A percentile compares a stretch with the other conserved stretches of the same genome.
These are phyloP conservation scores for Acleris emargana DNA, from an alignment of 2,888 invertebrate genomes.

Conservation along the genomic window DNA sequence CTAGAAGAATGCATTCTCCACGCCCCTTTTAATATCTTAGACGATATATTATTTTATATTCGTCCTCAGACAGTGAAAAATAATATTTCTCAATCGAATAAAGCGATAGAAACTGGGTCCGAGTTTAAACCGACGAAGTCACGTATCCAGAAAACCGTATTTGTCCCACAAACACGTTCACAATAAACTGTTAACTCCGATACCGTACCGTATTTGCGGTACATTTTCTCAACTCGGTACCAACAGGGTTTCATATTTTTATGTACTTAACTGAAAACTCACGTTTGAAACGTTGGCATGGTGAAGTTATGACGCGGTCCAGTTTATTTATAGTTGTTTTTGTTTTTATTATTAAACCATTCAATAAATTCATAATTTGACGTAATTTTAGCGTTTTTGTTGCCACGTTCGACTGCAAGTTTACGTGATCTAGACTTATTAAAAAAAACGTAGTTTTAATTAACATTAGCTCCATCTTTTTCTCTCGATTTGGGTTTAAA, in stretches of 20 bases:
- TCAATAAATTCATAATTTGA: no score
- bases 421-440: no score
- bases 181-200: constrained; percentile 72
- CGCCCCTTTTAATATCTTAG: neutral
- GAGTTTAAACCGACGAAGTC: constrained; percentile 53
- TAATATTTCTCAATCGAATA: constrained; percentile 26
- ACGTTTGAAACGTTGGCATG: constrained; percentile 11
- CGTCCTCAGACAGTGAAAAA: constrained; percentile 27
- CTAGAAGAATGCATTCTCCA: no score
- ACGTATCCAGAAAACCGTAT: constrained; percentile 71
- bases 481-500: no score
- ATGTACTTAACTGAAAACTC: constrained; percentile 16
- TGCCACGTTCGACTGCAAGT: no score
- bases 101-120: constrained; percentile 14
- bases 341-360: neutral
- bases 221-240: constrained; percentile 25
- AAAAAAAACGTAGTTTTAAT: no score
- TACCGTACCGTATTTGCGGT: constrained; percentile 49
- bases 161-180: constrained; percentile 70
- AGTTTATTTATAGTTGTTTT: neutral
- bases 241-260: constrained; percentile 3
- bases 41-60: neutral
- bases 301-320: neutral
- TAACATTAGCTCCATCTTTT: no score
- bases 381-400: no score